These are phyloP conservation scores for Zeugodacus cucurbitae DNA, from an alignment of 1,140 invertebrate species.

Conservation along the genomic window DNA sequence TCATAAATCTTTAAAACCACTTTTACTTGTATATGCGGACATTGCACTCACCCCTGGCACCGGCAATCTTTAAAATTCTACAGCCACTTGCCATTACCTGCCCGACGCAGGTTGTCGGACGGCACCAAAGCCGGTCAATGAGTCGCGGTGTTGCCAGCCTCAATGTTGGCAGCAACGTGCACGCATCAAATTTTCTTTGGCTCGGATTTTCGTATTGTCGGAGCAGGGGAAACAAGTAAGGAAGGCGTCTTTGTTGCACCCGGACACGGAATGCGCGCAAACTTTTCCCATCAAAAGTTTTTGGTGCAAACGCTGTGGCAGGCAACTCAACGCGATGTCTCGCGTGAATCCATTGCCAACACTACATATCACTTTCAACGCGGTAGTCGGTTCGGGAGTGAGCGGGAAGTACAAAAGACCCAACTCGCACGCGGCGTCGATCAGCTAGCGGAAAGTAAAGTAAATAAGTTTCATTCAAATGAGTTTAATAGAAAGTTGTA, in stretches of 20 bases:
- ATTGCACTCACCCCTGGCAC: not conserved
- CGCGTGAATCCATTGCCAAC: not conserved
- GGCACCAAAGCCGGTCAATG: not conserved
- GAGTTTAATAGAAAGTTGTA: not conserved
- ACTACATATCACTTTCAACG: not conserved
- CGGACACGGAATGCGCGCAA: not conserved
- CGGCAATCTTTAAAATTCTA: not conserved
- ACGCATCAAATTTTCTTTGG: not conserved
- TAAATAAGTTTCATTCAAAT: not conserved
- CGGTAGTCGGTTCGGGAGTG: not conserved
- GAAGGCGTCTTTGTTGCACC: not conserved
- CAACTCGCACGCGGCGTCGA: not conserved
- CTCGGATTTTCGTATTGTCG: not conserved
- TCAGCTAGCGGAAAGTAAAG: not conserved
- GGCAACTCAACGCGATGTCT: not conserved
- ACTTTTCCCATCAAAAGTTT: conserved; percentile 34
- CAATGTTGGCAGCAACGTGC: not conserved
- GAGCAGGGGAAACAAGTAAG: not conserved
- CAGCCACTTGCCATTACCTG: not conserved
- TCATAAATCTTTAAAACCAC: conserved; percentile 9
- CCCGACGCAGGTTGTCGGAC: not conserved
- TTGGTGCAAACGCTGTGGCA: conserved; percentile 2
- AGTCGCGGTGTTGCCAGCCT: not conserved
- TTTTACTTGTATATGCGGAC: not conserved
- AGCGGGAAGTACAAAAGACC: not conserved